Base-by-base conservation (phyloP, 2,113 vertebrate species). In the Ursus arctos region DNA sequence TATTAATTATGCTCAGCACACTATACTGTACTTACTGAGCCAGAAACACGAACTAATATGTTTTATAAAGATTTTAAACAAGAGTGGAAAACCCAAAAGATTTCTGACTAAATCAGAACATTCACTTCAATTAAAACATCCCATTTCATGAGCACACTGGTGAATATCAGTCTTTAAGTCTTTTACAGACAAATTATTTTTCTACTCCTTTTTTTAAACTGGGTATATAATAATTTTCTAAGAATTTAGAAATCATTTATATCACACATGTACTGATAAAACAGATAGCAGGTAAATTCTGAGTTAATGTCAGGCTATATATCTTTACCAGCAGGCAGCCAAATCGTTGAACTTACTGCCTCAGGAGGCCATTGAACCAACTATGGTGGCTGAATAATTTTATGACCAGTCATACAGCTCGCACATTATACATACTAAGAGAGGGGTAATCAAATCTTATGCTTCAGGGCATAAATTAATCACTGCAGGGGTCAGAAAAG, bases 401-500 rank as follows among this genome's bases (percentile, higher is more conserved):
- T 97, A 98, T 97, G 96, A 96, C 92, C 96, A 96, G 96, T 91
- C 97, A 91, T 97, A 97, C 97, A 74, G 81, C 53, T 97, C 59
- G 92, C 97, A 63, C 16, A 84, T 95, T 95, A 91, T 43, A 97
- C 90, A 92, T 85, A 90, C 85, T 85, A 96, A 97, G 95, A 97
- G 85, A 97, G 77, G 49, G 24, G 59, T 96, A 98, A 98, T 98
- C 97, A 98, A 97, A 97, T 97, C 97, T 95, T 96, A 97, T 83
- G 96, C 94, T 98, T 96, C 49, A 21, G 94, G 98, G 92, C 92
- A 97, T 97, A 97, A 98, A 97, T 98, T 97, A 98, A 98, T 98
- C 97, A 98, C 97, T 77, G 33, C 91, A 86, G 95, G 98, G 92
- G 96, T 94, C 92, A 96, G 74, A 91, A 94, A 95, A 97, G 92